Evolutionary conservation across 1,140 invertebrate genomes (phyloP), one percentile per base, ranked within the genome.

Genomic region (Pseudachorutes palmiensis): DNA sequence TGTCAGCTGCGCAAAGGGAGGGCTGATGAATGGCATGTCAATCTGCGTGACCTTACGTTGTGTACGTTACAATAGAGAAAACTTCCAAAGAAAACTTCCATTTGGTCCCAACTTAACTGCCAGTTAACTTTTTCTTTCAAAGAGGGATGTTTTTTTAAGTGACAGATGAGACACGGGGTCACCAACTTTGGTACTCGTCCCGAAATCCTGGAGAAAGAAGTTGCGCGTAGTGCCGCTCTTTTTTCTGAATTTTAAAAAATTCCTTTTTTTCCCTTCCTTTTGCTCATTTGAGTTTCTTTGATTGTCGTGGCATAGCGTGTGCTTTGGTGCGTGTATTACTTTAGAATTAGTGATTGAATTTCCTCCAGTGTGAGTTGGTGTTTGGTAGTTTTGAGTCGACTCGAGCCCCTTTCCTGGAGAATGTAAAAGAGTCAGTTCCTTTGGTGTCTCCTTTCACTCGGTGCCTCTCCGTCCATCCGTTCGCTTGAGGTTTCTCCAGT

Each of bases 141-240:
- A 55, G 51, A 55, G 24, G 24, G 24, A 55, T 55, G 51, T 55
- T 5, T 55, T 55, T 55, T 55, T 55, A 55, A 55, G 51, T 55
- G 51, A 55, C 24, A 14, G 51, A 55, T 55, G 51, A 26, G 51
- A 55, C 51, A 55, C 9, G 51, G 24, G 51, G 9, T 55, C 24
- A 14, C 51, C 24, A 55, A 55, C 24, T 55, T 26, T 55, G 36
- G 19, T 45, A 9, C 24, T 55, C 14, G 5, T 12, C 51, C 5
- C 24, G 19, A 41, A 19, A 9, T 41, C 19, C 5, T 41, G 19
- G 36, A 41, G 19, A 19, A 41, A 19, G 36, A 9, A 19, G 36
- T 5, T 5, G 5, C 36, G 36, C 19, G 5, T 5, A 9, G 36
- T 41, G 36, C 36, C 36, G 5, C 36, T n/a, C n/a, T n/a, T n/a